A percentile compares a stretch with the other conserved stretches of the same genome.
Evolutionary conservation across 2,113 vertebrate species (phyloP).

Genomic region (Brachypteracias leptosomus): DNA sequence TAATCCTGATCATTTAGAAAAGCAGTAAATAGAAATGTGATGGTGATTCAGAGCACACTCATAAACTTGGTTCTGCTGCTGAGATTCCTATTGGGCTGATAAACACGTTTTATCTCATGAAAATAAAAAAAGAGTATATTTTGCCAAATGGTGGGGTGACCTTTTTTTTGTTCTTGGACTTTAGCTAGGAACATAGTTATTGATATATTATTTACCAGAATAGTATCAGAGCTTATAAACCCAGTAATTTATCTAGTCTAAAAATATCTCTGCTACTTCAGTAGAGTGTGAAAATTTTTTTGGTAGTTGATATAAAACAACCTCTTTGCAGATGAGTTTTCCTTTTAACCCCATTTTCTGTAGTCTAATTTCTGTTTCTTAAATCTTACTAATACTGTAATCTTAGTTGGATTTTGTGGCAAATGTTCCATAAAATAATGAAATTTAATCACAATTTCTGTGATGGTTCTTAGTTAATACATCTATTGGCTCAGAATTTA

Average conservation of each 20-base stretch:
- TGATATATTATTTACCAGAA: constrained; percentile 10
- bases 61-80: neutral
- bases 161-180: neutral
- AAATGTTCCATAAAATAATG: neutral
- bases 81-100: neutral
- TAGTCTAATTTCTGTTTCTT: neutral
- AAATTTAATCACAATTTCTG: neutral
- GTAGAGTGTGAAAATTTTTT: neutral
- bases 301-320: neutral
- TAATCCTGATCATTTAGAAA: neutral
- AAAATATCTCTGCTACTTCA: neutral
- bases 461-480: neutral
- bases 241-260: neutral
- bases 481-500: neutral
- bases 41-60: constrained; percentile 6
- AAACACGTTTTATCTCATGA: neutral
- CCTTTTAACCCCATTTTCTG: neutral
- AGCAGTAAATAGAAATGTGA: neutral
- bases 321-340: neutral
- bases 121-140: neutral
- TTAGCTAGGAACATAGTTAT: neutral
- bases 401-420: neutral
- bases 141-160: neutral
- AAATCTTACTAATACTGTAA: neutral
- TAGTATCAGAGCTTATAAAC: neutral